Percentiles rank a stretch among this genome's conserved stretches.
phyloP scores from a whole-genome alignment of 1,140 invertebrate genomes.

The Battus philenor region DNA sequence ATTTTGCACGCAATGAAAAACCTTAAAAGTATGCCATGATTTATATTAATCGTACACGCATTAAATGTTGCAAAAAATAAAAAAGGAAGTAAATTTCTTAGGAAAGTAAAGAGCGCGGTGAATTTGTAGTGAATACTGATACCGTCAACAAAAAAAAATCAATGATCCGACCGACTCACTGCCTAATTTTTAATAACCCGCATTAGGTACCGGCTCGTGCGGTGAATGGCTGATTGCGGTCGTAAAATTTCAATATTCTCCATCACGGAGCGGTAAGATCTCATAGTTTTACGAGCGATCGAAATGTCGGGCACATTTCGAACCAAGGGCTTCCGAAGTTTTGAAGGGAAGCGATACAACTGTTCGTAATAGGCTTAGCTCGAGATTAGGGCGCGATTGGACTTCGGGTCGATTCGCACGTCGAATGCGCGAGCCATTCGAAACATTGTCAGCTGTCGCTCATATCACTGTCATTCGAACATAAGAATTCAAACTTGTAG shows the following conservation, averaged over 20 bases:
- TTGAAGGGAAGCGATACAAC: constrained; percentile 72
- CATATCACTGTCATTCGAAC: neutral
- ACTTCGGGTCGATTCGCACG: constrained; percentile 43
- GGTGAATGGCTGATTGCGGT: constrained; percentile 43
- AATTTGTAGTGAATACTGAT: constrained; percentile 3
- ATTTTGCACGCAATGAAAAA: too few relatives aligned
- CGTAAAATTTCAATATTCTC: constrained; percentile 62
- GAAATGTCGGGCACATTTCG: constrained; percentile 47
- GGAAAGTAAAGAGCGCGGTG: neutral
- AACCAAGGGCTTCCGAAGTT: constrained; percentile 69
- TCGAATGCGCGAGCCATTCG: constrained; percentile 38
- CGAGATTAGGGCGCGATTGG: constrained; percentile 71
- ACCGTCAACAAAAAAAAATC: constrained; percentile 5
- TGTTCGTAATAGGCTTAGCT: constrained; percentile 71
- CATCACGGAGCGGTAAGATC: constrained; percentile 32
- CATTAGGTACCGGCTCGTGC: constrained; percentile 23
- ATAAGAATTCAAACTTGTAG: too few relatives aligned
- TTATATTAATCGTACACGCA: too few relatives aligned
- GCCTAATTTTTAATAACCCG: constrained; percentile 21
- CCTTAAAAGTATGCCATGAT: too few relatives aligned
- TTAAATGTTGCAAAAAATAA: too few relatives aligned
- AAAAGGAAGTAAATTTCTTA: neutral
- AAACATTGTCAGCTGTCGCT: constrained; percentile 53
- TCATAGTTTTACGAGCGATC: constrained; percentile 59
- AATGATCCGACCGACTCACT: constrained; percentile 6